Conservation (phyloP, 2,888 invertebrate species). For the Miltochrista miniata region DNA sequence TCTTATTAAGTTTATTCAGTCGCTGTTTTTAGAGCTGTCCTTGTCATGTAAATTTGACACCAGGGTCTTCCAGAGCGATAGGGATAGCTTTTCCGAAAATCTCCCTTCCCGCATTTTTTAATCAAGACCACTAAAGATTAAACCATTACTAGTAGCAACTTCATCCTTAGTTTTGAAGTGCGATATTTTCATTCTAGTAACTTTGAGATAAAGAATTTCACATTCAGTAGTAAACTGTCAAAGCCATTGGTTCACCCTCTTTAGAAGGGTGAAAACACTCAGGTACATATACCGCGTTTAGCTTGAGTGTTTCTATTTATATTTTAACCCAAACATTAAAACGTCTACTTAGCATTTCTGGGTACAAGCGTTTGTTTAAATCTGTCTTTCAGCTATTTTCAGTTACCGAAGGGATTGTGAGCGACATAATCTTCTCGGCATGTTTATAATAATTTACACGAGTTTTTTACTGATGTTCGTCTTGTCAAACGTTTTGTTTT, state of each 20-base stretch:
- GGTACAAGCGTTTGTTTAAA: conserved; percentile 49
- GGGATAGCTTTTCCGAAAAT: too few species aligned
- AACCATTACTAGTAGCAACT: background rate
- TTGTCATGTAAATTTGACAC: too few species aligned
- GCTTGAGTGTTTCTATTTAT: conserved; percentile 72
- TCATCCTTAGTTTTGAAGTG: background rate
- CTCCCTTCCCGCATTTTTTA: background rate
- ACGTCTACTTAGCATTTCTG: conserved; percentile 67
- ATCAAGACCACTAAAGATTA: background rate
- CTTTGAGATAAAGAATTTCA: background rate
- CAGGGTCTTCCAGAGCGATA: too few species aligned
- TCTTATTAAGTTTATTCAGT: too few species aligned
- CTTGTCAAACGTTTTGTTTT: conserved; percentile 26
- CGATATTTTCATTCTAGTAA: background rate
- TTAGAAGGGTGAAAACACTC: conserved; percentile 15
- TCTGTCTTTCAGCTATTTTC: conserved; percentile 66
- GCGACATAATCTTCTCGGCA: conserved; percentile 28
- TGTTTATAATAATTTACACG: conserved; percentile 37
- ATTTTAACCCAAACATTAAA: conserved; percentile 64
- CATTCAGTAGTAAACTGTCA: conserved; percentile 3
- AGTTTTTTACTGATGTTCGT: conserved; percentile 29
- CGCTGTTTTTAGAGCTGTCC: too few species aligned
- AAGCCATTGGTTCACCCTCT: conserved; percentile 6
- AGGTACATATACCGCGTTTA: conserved; percentile 23
- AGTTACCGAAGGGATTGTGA: conserved; percentile 56